Evolutionary conservation across 2,113 vertebrate genomes (phyloP), one percentile per base, ranked within the genome.

Genomic region (Boleophthalmus pectinirostris): DNA sequence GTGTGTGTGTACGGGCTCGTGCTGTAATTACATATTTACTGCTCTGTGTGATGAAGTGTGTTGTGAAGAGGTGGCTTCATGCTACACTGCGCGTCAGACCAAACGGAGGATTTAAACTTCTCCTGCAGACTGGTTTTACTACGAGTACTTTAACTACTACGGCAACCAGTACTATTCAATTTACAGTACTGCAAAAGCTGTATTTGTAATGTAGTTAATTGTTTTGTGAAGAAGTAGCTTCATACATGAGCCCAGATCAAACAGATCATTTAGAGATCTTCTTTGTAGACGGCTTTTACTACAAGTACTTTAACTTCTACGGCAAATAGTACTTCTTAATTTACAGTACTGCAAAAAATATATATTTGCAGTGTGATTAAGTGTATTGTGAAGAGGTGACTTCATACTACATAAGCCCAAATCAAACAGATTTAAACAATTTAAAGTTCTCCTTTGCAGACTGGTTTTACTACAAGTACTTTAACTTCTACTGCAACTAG

Each of bases 11-110:
- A 20, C 20, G 49, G 16, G 49, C 3, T 18, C 47, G 47, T 49
- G 47, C 3, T 51, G 49, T 82, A 85, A 90, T 88, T 87, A 83
- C 81, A 88, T 90, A 83, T 90, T 88, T 87, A 84, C 85, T 85
- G 23, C 9, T 79, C 67, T 86, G 82, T 89, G 85, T 89, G 88
- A 91, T 89, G 88, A 91, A 89, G 82, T 89, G 81, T 68, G n/a
- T 81, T 78, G 88, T 84, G 88, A 90, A 89, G 85, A 70, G 33
- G 70, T 76, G 83, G 80, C 66, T 87, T 85, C 83, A 82, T 56
- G 79, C 84, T 82, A 84, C 78, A 38, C 71, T 79, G 86, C 69
- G 8, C 84, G 66, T 69, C 79, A 75, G 81, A 82, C 85, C 71
- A 72, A 77, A 68, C 82, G 85, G 68, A 24, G 47, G 63, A 49